Evolutionary conservation across 2,797 vertebrate species (phyloP).

Genomic region (Intellagama lesueurii): DNA sequence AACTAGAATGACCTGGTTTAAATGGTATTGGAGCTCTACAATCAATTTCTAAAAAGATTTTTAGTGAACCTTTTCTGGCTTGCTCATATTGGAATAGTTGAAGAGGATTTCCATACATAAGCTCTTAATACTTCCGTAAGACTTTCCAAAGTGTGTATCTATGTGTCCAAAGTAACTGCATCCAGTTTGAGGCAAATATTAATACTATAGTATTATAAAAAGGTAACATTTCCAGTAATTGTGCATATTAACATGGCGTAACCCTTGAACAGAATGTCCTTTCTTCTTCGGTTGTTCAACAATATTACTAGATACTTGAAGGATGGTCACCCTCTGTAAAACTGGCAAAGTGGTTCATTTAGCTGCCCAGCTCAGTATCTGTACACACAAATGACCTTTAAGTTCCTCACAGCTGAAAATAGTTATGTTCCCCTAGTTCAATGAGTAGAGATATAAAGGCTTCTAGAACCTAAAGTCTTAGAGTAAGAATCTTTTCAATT

Average conservation of each 20-base stretch:
- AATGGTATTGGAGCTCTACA: slow-evolving; percentile 6
- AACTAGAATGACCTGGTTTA: slow-evolving; percentile 28
- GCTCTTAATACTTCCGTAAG: neutral
- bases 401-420: neutral
- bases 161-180: no score
- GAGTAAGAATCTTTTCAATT: neutral
- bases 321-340: neutral
- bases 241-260: neutral
- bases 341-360: neutral
- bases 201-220: no score
- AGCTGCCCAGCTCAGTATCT: neutral
- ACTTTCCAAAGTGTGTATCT: neutral
- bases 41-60: neutral
- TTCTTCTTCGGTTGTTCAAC: neutral
- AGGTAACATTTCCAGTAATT: no score
- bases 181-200: no score
- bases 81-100: neutral
- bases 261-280: neutral
- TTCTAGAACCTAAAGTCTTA: neutral
- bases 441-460: no score
- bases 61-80: neutral
- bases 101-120: neutral
- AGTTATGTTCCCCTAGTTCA: neutral
- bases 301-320: neutral
- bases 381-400: neutral